A percentile compares a stretch with the other conserved stretches of the same genome.
These are phyloP conservation scores for Notospermus geniculatus DNA, from an alignment of 1,140 invertebrate genomes.

Conservation along the genomic window DNA sequence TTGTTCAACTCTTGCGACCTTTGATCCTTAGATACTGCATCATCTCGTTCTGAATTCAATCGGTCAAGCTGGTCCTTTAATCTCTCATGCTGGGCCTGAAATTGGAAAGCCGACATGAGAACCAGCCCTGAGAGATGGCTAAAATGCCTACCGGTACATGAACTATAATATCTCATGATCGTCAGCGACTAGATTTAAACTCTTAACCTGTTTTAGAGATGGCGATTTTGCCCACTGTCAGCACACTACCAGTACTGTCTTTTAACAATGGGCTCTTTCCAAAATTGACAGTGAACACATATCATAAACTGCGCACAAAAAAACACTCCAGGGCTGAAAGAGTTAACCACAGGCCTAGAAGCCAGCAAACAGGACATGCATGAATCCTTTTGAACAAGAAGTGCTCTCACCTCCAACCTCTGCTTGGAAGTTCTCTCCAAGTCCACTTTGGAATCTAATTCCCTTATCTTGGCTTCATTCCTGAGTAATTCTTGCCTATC, in stretches of 20 bases:
- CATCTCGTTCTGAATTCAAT: constrained; percentile 70
- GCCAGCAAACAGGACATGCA: too few species aligned
- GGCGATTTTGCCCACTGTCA: too few species aligned
- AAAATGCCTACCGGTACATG: neutral
- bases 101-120: too few species aligned
- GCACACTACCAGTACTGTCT: too few species aligned
- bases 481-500: constrained; percentile 68
- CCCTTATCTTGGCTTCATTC: constrained; percentile 78
- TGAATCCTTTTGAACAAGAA: too few species aligned
- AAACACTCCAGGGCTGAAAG: too few species aligned
- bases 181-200: neutral
- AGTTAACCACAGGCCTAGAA: too few species aligned
- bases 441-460: constrained; percentile 85
- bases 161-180: neutral
- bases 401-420: constrained; percentile 73
- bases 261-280: too few species aligned
- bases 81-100: constrained; percentile 70
- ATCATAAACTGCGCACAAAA: too few species aligned
- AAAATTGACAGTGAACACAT: too few species aligned
- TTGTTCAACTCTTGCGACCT: constrained; percentile 73
- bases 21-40: constrained; percentile 70
- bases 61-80: constrained; percentile 82
- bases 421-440: constrained; percentile 81
- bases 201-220: neutral
- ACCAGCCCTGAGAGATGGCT: constrained; percentile 1